Evolutionary conservation across 1,140 invertebrate species (phyloP), one percentile per base, ranked within the genome.

Genomic region (Ooceraea biroi): DNA sequence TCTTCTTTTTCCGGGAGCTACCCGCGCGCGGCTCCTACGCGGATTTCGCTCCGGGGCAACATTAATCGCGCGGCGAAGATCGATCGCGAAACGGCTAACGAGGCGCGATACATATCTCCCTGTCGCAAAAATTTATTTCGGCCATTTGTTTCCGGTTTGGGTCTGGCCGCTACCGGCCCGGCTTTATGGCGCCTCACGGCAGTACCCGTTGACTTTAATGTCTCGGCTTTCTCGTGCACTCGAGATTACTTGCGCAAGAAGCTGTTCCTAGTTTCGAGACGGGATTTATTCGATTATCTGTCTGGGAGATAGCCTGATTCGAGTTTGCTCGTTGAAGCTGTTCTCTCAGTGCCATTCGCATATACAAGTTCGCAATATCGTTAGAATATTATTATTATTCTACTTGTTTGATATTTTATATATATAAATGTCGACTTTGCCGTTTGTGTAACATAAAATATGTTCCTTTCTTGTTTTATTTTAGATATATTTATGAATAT

Each of bases 41-140:
- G 58, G 58, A 41, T 76, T 58, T 76, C 27, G 25, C 44, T 61
- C 17, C 72, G 41, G 10, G 11, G 25, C 30, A 41, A 74, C 72
- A 76, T 76, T 76, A 76, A 76, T 76, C 72, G 41, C 44, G n/a
- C 17, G 58, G 46, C 57, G 60, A 57, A 36, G 25, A 85, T 27
- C 72, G 63, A 58, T 68, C 30, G 27, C 63, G 27, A 61, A 25
- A 12, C 25, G 36, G 22, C 46, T n/a, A 44, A 27, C 41, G 11
- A 76, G 73, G 76, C 57, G 17, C 44, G 25, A 69, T 68, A 78
- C 76, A 55, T 69, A 69, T 80, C 50, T 44, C 17, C 12, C 8
- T 71, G 76, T 57, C 50, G 22, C 12, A 69, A 69, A 46, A 80
- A 80, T 80, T 71, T 80, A 80, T 80, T 58, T 58, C 76, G 76